Base-by-base conservation (phyloP, 2,888 invertebrate species). In the Poecilus cupreus region DNA sequence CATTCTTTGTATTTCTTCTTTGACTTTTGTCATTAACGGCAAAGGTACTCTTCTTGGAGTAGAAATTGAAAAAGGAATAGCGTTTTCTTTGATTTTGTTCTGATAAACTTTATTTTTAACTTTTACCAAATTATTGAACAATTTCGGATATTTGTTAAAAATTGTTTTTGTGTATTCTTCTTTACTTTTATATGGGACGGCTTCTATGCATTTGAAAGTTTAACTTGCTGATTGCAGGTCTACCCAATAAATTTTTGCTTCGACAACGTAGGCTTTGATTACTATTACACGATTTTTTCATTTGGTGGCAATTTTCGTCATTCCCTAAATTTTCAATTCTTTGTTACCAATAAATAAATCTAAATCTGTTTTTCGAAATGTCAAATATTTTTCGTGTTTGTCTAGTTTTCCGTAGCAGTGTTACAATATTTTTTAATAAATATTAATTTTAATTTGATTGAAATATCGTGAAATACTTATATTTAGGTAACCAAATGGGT, bases 1-100 rank as follows among this genome's bases (percentile, higher is more conserved):
- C 75, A 85, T 74, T 20, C 82, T 20, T 16, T 83, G 79, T 6
- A 85, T 16, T 60, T 85, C 83, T 18, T 74, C 77, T 26, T 83
- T 82, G 4, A 84, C 84, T 64, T 80, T 43, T 1, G 78, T 82
- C 39, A 81, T 54, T 3, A 54, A 18, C 3, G 51, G 51, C 3
- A 54, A 16, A 10, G 51, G 20, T 5, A 54, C 18, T 18, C 51
- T 54, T 18, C 51, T 54, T 3, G 20, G 16, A 16, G 51, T 54
- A 4, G 3, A 8, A 54, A 54, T 54, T 8, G 51, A 54, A 54
- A 18, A 54, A 16, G 51, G 20, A 5, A 10, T 4, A 16, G 51
- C 16, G 4, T 54, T 16, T 54, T 8, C 13, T 5, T 3, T 54
- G 2, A 54, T 18, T 54, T 54, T 54, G 13, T 16, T 54, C 6